A percentile compares a stretch with the other conserved stretches of the same genome.
phyloP scores from a whole-genome alignment of 2,888 invertebrate genomes.

The Mechanitis mazaeus region DNA sequence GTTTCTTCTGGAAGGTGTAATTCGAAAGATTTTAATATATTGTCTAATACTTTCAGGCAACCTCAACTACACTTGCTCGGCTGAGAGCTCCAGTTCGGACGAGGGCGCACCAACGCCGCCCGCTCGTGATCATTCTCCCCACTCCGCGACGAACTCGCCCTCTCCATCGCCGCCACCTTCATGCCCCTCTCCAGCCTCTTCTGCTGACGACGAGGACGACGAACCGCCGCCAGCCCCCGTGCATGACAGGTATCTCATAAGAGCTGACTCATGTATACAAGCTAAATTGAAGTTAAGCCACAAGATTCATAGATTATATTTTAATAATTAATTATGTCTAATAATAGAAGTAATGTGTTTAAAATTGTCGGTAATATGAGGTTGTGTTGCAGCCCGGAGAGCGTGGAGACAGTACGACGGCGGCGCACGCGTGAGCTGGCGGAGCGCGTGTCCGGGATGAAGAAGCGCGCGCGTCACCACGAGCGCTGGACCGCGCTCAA shows the following conservation, averaged over 20 bases:
- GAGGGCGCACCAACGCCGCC: conserved; percentile 45
- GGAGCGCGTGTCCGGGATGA: conserved; percentile 72
- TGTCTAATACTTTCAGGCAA: conserved; percentile 38
- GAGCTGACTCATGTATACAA: no score
- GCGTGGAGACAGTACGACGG: conserved; percentile 40
- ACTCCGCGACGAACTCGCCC: conserved; percentile 42
- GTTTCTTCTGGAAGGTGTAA: no score
- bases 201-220: conserved; percentile 54
- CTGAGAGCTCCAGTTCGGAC: conserved; percentile 47
- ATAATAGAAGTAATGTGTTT: no score
- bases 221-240: conserved; percentile 31
- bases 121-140: conserved; percentile 35
- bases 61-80: conserved; percentile 35
- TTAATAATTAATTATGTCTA: no score
- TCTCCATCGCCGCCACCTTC: conserved; percentile 23
- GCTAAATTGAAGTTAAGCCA: no score
- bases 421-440: conserved; percentile 50
- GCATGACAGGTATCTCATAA: conserved; percentile 35
- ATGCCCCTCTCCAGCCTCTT: conserved; percentile 35
- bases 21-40: background rate
- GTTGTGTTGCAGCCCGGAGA: conserved; percentile 29
- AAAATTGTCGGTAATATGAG: conserved; percentile 4
- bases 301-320: no score
- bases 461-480: conserved; percentile 80
- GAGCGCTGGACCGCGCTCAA: conserved; percentile 84